Percentiles rank a stretch among this genome's conserved stretches.
phyloP scores from a whole-genome alignment of 2,888 invertebrate genomes.

The Eristalis tenax region DNA sequence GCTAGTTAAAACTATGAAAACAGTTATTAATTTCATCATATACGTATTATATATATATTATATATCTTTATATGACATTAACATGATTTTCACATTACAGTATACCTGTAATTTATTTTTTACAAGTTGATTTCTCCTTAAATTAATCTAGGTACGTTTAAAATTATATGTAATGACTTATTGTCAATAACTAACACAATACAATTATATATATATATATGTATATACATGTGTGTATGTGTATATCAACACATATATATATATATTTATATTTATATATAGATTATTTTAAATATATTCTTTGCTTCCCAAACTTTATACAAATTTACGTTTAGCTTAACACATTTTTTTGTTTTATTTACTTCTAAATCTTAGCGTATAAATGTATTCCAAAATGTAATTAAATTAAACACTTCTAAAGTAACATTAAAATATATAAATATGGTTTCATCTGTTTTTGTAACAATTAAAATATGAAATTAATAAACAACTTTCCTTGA shows the following conservation, averaged over 20 bases:
- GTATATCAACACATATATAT: conserved; percentile 15
- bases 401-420: conserved; percentile 15
- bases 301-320: conserved; percentile 42
- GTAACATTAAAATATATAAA: conserved; percentile 52
- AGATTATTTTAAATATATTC: conserved; percentile 35
- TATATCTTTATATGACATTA: conserved; percentile 45
- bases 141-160: conserved; percentile 68
- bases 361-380: conserved; percentile 20
- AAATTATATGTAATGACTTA: conserved; percentile 69
- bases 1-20: background rate
- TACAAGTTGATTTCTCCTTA: conserved; percentile 60
- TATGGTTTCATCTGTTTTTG: conserved; percentile 6
- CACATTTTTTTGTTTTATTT: conserved; percentile 39
- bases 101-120: conserved; percentile 54
- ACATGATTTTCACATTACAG: conserved; percentile 55
- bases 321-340: conserved; percentile 54
- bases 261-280: background rate
- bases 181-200: conserved; percentile 71
- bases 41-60: conserved; percentile 34
- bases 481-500: conserved; percentile 47
- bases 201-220: conserved; percentile 38
- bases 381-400: background rate
- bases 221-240: background rate
- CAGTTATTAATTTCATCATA: conserved; percentile 32
- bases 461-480: conserved; percentile 38